Conservation (phyloP, 2,113 vertebrate genomes). For the Myrmecobius fasciatus region DNA sequence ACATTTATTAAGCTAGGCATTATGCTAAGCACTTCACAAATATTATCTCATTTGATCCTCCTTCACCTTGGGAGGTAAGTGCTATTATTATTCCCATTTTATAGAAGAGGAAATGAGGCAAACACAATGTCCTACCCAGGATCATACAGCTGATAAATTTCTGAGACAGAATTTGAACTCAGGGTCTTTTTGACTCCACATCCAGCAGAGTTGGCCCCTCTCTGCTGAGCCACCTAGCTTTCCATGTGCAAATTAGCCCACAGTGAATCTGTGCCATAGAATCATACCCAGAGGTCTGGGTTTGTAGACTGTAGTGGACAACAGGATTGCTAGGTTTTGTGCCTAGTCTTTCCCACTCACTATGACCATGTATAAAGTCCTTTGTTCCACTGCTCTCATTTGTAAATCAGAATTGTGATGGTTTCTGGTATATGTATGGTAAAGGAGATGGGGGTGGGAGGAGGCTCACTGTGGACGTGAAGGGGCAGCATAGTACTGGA, state of each 20-base stretch:
- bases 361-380: neutral
- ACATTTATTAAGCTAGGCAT: neutral
- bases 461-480: neutral
- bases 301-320: neutral
- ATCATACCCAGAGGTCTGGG: neutral
- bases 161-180: neutral
- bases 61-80: neutral
- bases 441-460: neutral
- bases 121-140: neutral
- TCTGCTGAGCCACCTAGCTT: neutral
- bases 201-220: neutral
- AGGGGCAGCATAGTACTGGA: neutral
- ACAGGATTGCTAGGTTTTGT: neutral
- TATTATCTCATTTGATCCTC: neutral
- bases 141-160: neutral
- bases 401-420: neutral
- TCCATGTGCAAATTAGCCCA: neutral
- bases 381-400: neutral
- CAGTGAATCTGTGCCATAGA: neutral
- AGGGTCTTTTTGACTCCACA: neutral
- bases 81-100: neutral
- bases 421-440: constrained; percentile 32
- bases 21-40: neutral
- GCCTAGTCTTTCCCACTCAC: neutral
- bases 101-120: neutral